Evolutionary conservation across 2,113 vertebrate species (phyloP).

Genomic region (Psittacara wagleri): DNA sequence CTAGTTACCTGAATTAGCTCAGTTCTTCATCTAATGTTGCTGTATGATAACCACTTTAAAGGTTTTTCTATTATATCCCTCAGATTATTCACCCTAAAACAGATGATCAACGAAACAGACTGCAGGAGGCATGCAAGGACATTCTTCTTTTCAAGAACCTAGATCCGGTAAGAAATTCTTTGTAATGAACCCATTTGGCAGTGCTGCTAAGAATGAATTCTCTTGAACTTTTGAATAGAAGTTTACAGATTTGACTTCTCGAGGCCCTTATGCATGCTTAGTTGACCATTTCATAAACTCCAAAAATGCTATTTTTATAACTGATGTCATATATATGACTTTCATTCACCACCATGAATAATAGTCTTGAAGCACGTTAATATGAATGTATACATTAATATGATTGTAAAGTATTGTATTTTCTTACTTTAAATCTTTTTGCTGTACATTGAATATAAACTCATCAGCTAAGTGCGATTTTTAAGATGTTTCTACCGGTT

Average conservation of each 20-base stretch:
- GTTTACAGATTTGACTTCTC: not conserved
- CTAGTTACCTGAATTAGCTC: not conserved
- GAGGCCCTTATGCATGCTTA: not conserved
- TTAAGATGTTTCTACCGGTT: not conserved
- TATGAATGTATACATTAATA: not conserved
- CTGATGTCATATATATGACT: not conserved
- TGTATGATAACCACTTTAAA: not conserved
- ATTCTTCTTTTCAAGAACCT: conserved; percentile 97
- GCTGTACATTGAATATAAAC: not conserved
- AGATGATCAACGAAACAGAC: conserved; percentile 94
- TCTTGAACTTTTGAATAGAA: not conserved
- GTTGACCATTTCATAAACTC: not conserved
- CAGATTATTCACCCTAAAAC: conserved; percentile 98
- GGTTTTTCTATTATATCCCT: conserved; percentile 36
- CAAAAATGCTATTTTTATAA: not conserved
- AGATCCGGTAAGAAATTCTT: conserved; percentile 86
- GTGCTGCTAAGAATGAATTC: not conserved
- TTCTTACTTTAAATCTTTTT: not conserved
- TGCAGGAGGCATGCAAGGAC: conserved; percentile 96
- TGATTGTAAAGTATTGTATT: not conserved
- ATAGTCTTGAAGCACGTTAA: not conserved
- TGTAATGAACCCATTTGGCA: not conserved
- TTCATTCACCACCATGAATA: not conserved
- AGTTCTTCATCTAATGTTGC: not conserved
- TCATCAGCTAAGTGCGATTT: not conserved